phyloP scores from a whole-genome alignment of 2,797 vertebrate species.

The Myripristis jacobus region DNA sequence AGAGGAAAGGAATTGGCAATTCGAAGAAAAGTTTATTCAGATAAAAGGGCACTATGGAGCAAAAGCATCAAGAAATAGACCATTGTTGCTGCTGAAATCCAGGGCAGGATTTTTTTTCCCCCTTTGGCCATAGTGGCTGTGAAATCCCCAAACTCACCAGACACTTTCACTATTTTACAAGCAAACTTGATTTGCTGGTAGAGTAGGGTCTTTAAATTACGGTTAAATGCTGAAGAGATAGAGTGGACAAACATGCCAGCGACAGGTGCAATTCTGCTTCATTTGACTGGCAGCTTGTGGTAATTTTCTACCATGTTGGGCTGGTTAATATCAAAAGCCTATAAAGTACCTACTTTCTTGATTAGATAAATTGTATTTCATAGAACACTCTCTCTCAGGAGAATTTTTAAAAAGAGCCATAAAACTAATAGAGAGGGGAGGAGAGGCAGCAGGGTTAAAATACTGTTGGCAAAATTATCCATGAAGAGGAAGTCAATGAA shows the following conservation, averaged over 20 bases:
- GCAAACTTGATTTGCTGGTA: too few species aligned
- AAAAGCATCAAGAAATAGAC: slow-evolving; percentile 43
- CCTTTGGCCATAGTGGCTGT: not conserved
- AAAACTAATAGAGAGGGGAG: not conserved
- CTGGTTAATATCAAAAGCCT: not conserved
- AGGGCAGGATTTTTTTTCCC: too few species aligned
- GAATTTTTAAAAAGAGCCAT: not conserved
- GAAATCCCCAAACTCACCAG: slow-evolving; percentile 39
- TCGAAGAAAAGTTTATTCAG: slow-evolving; percentile 42
- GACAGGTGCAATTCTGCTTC: not conserved
- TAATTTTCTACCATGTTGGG: not conserved
- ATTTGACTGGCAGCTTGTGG: not conserved
- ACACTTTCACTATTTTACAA: slow-evolving; percentile 22
- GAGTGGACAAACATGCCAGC: not conserved
- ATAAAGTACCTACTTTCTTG: not conserved
- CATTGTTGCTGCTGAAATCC: slow-evolving; percentile 38
- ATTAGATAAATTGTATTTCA: slow-evolving; percentile 9
- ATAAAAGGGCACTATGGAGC: slow-evolving; percentile 23
- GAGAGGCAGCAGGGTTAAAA: slow-evolving; percentile 32
- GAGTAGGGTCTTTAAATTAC: slow-evolving; percentile 1
- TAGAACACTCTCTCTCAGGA: not conserved
- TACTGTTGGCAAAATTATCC: slow-evolving; percentile 12
- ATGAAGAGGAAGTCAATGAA: slow-evolving; percentile 17
- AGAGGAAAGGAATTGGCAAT: slow-evolving; percentile 33
- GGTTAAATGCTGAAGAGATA: not conserved